Conservation (phyloP, 2,113 vertebrate genomes). For the Cromileptes altivelis region DNA sequence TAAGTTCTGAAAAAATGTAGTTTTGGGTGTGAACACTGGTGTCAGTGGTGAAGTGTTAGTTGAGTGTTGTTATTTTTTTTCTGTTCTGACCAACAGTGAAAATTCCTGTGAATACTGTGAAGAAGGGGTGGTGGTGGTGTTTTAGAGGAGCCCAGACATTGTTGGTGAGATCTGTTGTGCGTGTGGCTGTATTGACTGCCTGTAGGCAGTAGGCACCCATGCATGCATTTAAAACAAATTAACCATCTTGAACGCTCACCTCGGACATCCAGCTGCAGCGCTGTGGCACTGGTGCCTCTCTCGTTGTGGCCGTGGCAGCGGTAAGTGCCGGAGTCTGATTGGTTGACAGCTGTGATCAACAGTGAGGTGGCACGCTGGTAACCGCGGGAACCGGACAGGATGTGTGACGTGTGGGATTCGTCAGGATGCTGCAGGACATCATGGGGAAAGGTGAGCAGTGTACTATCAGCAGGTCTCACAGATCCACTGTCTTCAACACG, state of each 20-base stretch:
- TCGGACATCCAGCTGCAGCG: slow-evolving; percentile 89
- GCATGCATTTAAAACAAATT: background rate
- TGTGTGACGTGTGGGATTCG: slow-evolving; percentile 67
- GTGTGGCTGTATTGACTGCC: background rate
- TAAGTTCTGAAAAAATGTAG: background rate
- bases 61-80: background rate
- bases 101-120: background rate
- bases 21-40: background rate
- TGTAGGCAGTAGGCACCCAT: background rate
- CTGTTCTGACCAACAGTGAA: background rate
- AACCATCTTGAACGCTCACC: slow-evolving; percentile 81
- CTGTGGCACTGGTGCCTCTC: slow-evolving; percentile 85
- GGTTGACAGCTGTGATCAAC: slow-evolving; percentile 86
- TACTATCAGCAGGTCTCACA: background rate
- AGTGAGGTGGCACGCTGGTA: slow-evolving; percentile 77
- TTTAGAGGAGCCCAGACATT: background rate
- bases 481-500: slow-evolving; percentile 9
- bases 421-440: slow-evolving; percentile 60
- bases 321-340: slow-evolving; percentile 91
- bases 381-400: slow-evolving; percentile 73
- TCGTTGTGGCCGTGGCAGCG: slow-evolving; percentile 90
- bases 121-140: background rate
- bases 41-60: background rate
- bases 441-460: background rate
- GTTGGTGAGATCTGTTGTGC: background rate